phyloP scores from a whole-genome alignment of 2,888 invertebrate genomes.

The Hypercompe scribonia region DNA sequence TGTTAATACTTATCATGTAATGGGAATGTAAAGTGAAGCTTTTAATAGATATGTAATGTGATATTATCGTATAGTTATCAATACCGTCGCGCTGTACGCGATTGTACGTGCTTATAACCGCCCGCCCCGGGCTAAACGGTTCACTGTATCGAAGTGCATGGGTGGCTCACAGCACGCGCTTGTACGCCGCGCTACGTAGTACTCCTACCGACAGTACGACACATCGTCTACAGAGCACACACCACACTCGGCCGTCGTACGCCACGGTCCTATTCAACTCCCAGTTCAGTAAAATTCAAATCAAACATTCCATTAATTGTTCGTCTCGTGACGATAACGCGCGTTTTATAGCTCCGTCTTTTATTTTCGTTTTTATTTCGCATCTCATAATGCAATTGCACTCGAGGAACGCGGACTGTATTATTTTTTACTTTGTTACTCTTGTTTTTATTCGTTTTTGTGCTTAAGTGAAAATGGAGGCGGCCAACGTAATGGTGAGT shows the following conservation, averaged over 20 bases:
- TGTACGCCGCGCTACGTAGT: slow-evolving; percentile 16
- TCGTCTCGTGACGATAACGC: slow-evolving; percentile 77
- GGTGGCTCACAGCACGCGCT: slow-evolving; percentile 37
- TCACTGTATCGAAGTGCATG: slow-evolving; percentile 25
- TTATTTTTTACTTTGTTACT: slow-evolving; percentile 73
- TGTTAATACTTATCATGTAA: slow-evolving; percentile 72
- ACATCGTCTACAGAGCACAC: slow-evolving; percentile 44
- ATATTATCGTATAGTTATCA: slow-evolving; percentile 78
- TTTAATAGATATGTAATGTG: slow-evolving; percentile 77
- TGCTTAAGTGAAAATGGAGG: slow-evolving; percentile 76
- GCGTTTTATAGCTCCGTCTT: slow-evolving; percentile 78
- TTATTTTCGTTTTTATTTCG: slow-evolving; percentile 81
- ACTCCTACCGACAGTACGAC: slow-evolving; percentile 18
- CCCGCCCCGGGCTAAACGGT: slow-evolving; percentile 64
- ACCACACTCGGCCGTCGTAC: slow-evolving; percentile 53
- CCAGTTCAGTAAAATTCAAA: slow-evolving; percentile 64
- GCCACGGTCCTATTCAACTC: slow-evolving; percentile 59
- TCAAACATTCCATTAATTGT: slow-evolving; percentile 81
- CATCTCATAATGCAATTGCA: slow-evolving; percentile 83
- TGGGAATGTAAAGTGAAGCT: slow-evolving; percentile 72
- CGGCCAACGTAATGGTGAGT: slow-evolving; percentile 73
- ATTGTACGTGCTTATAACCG: slow-evolving; percentile 66
- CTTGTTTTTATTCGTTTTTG: slow-evolving; percentile 76
- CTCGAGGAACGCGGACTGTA: slow-evolving; percentile 77
- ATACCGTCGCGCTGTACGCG: slow-evolving; percentile 62